Evolutionary conservation across 2,113 vertebrate genomes (phyloP), one percentile per base, ranked within the genome.

Genomic region (Gymnorhina tibicen): DNA sequence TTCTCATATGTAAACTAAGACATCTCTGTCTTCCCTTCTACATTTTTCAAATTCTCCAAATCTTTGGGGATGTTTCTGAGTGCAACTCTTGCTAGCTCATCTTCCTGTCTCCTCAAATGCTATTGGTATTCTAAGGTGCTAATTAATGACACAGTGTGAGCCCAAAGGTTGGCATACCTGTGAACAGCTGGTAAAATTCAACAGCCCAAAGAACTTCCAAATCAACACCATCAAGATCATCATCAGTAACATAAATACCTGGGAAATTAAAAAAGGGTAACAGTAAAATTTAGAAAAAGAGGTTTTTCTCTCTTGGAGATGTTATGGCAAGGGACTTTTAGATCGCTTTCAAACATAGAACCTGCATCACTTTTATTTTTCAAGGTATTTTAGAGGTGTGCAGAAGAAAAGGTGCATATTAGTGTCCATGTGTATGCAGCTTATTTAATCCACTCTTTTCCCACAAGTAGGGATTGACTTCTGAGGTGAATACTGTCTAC

Each of bases 131-230:
- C 97, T 94, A 13, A 98, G 97, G 74, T 98, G 97, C 67, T 97
- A 97, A 53, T 96, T 70, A 98, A 22, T 91, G 96, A 79, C 98
- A 98, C 85, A 98, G 64, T 17, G 97, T 77, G 55, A 98, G 87
- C 37, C 97, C 98, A 60, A 98, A 35, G 35, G 95, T 98, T 44
- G 96, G 87, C 89, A 97, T 69, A 46, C 97, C 98, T 70, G 98
- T 97, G 93, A 98, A 98, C 19, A 98, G 87, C 98, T 92, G 96
- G 64, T 97, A 33, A 98, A 98, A 96, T 97, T 98, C 93, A 98
- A 85, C 64, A 98, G 97, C 52, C 96, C 93, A 84, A 97, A 98
- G 85, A 98, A 95, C 37, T 98, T 98, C 46, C 97, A 97, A 46
- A 58, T 97, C 49, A 80, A 41, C 15, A 97, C 60, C 97, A 97